Evolutionary conservation across 2,113 vertebrate species (phyloP).

Genomic region (Ovibos moschatus): DNA sequence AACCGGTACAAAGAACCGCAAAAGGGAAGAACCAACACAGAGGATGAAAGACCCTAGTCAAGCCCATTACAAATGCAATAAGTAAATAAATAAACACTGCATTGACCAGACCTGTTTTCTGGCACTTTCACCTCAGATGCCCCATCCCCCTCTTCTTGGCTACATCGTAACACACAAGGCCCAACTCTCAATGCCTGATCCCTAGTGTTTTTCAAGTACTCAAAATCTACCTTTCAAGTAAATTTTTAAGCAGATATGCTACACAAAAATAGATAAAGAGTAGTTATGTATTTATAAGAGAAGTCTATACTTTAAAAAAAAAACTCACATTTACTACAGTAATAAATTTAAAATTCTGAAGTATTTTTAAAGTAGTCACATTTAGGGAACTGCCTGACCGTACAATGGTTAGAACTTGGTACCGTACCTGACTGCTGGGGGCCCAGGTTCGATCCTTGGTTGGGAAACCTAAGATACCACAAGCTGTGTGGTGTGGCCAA

Average conservation of each 20-base stretch:
- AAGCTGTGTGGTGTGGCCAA: not conserved
- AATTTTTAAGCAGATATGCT: not conserved
- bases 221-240: not conserved
- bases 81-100: not conserved
- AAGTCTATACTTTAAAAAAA: not conserved
- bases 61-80: not conserved
- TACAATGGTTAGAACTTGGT: not conserved
- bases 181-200: not conserved
- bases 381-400: not conserved
- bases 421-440: not conserved
- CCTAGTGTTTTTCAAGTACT: not conserved
- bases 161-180: not conserved
- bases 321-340: not conserved
- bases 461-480: not conserved
- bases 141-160: not conserved
- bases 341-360: not conserved
- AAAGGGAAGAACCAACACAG: not conserved
- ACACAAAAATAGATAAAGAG: not conserved
- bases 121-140: not conserved
- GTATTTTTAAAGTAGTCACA: not conserved
- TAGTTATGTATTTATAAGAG: not conserved
- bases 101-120: not conserved
- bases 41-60: not conserved
- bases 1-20: not conserved
- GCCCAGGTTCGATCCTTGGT: not conserved